Base-by-base conservation (phyloP, 2,113 vertebrate genomes). In the Corythornis cristatus region DNA sequence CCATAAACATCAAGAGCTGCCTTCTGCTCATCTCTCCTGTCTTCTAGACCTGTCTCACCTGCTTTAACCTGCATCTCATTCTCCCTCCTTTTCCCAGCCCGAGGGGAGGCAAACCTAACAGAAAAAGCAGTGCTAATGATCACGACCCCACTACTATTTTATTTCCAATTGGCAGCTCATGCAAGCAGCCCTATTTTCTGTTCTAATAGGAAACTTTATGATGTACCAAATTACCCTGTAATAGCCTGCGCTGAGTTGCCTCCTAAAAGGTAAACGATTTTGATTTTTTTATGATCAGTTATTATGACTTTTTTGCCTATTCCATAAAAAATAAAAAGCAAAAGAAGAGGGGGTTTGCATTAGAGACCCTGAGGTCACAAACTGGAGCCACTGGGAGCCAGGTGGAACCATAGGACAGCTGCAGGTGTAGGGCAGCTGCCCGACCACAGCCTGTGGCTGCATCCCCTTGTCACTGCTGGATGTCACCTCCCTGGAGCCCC, bases 111-210 rank as follows among this genome's bases (percentile, higher is more conserved):
- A 93, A 85, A 68, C 67, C 60, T 50, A 60, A 95, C 21, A 93
- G 93, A 89, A 89, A 75, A 82, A 87, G 50, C 9, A 1, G 40
- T 50, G 68, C 91, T 96, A 93, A 88, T 91, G 93, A 93, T 86
- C 61, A 31, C 2, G 18, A 88, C 77, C 64, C 85, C 57, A 65
- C 60, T 19, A 72, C 64, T 94, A 31, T 93, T 96, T 96, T 95
- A 93, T 88, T 96, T 93, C 89, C 95, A 93, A 93, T 81, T 97
- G 96, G 94, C 93, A 94, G 87, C 88, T 91, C 95, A 86, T 65
- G 94, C 86, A 85, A 87, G 81, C 62, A 90, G 81, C 86, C 61
- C 70, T 84, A 64, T 95, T 96, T 96, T 93, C 93, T 86, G 57
- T 96, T 88, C 93, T 94, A 93, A 89, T 89, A 81, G 92, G 86